phyloP scores from a whole-genome alignment of 2,888 invertebrate species.

The Heliconius aoede region DNA sequence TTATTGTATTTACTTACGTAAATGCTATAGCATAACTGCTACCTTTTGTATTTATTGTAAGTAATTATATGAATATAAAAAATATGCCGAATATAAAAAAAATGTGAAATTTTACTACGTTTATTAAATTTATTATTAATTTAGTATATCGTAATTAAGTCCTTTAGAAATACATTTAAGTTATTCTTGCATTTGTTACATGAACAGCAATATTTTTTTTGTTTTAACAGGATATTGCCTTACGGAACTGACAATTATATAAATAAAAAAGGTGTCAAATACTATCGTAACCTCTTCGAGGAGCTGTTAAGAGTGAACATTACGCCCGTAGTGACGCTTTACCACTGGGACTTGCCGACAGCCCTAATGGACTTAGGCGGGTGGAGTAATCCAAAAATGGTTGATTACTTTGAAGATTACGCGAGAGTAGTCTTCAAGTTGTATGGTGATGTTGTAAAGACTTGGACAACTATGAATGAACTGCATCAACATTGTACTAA shows the following conservation, averaged over 20 bases:
- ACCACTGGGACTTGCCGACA: slow-evolving; percentile 85
- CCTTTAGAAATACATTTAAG: not conserved
- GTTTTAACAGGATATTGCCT: slow-evolving; percentile 85
- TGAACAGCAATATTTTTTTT: not conserved
- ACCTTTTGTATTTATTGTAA: too few relatives aligned
- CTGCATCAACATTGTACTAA: slow-evolving; percentile 83
- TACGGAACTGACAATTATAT: slow-evolving; percentile 86
- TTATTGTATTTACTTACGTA: not conserved
- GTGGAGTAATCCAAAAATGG: slow-evolving; percentile 80
- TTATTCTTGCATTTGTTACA: not conserved
- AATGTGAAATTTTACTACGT: too few relatives aligned
- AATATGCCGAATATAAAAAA: too few relatives aligned
- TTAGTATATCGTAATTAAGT: not conserved
- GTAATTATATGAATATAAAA: too few relatives aligned
- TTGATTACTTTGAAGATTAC: slow-evolving; percentile 82
- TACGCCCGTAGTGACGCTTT: slow-evolving; percentile 87
- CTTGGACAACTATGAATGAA: slow-evolving; percentile 91
- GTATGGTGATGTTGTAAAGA: slow-evolving; percentile 86
- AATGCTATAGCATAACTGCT: too few relatives aligned
- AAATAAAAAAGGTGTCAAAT: slow-evolving; percentile 87
- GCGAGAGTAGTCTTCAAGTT: slow-evolving; percentile 81
- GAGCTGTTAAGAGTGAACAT: slow-evolving; percentile 86
- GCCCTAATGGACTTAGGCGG: slow-evolving; percentile 79
- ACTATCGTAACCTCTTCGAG: slow-evolving; percentile 90
- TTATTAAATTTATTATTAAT: too few relatives aligned